Evolutionary conservation across 2,113 vertebrate species (phyloP).

Genomic region (Gymnorhina tibicen): DNA sequence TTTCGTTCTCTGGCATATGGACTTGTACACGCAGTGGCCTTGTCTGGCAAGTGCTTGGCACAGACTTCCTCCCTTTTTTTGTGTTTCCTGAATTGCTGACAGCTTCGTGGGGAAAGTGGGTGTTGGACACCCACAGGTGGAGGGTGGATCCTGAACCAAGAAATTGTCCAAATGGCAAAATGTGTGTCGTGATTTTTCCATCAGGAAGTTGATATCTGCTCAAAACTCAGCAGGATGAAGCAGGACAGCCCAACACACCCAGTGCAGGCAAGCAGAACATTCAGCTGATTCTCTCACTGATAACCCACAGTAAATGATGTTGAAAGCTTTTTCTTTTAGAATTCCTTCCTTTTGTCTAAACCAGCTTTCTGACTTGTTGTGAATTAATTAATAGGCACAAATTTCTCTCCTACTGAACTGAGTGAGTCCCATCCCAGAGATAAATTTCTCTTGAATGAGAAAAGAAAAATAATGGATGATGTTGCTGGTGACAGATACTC

Average conservation of each 20-base stretch:
- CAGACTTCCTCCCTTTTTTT: neutral
- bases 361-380: neutral
- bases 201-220: neutral
- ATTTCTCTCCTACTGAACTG: neutral
- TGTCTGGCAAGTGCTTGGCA: neutral
- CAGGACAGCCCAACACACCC: neutral
- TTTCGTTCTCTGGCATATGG: constrained; percentile 7
- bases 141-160: neutral
- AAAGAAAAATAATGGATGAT: neutral
- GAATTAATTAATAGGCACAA: neutral
- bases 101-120: neutral
- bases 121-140: neutral
- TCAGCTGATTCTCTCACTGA: neutral
- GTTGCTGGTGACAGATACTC: neutral
- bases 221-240: neutral
- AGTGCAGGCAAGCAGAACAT: neutral
- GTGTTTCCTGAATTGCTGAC: neutral
- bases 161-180: neutral
- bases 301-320: neutral
- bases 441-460: neutral
- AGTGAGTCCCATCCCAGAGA: neutral
- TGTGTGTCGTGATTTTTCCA: neutral
- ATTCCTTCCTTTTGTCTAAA: neutral
- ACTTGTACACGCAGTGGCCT: neutral
- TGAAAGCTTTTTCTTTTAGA: neutral